phyloP scores from a whole-genome alignment of 2,797 vertebrate genomes.

The Hapalemur alaotrensis region DNA sequence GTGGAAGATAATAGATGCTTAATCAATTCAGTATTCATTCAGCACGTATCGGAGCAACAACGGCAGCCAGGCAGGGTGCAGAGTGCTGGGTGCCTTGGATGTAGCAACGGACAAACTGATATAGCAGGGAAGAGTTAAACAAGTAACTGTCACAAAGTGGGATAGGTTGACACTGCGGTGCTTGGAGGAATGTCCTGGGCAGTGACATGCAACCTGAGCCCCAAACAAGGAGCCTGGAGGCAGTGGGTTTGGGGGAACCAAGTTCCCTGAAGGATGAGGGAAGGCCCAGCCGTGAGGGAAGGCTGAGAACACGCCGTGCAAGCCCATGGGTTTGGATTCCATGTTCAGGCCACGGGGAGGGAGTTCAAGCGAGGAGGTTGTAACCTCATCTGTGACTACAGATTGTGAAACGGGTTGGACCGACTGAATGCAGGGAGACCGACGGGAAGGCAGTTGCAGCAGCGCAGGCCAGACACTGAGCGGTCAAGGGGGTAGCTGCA shows the following conservation, averaged over 20 bases:
- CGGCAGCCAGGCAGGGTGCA: background rate
- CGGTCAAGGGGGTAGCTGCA: background rate
- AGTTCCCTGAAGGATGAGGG: background rate
- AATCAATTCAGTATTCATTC: background rate
- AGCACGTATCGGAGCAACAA: background rate
- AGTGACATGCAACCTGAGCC: background rate
- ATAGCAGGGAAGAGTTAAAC: background rate
- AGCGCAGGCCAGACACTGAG: background rate
- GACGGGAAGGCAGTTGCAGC: background rate
- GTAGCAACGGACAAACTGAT: background rate
- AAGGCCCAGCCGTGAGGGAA: background rate
- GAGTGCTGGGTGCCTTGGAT: background rate
- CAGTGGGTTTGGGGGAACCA: background rate
- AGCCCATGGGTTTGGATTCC: background rate
- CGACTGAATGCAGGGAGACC: background rate
- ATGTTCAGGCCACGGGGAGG: background rate
- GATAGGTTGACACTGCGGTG: background rate
- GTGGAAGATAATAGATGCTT: background rate
- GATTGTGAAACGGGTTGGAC: background rate
- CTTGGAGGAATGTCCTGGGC: background rate
- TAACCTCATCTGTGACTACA: background rate
- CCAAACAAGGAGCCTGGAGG: background rate
- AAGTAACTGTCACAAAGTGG: background rate
- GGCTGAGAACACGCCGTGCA: accelerated
- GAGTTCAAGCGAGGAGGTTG: background rate